Evolutionary conservation across 2,888 invertebrate genomes (phyloP).

Genomic region (Acronicta alni): DNA sequence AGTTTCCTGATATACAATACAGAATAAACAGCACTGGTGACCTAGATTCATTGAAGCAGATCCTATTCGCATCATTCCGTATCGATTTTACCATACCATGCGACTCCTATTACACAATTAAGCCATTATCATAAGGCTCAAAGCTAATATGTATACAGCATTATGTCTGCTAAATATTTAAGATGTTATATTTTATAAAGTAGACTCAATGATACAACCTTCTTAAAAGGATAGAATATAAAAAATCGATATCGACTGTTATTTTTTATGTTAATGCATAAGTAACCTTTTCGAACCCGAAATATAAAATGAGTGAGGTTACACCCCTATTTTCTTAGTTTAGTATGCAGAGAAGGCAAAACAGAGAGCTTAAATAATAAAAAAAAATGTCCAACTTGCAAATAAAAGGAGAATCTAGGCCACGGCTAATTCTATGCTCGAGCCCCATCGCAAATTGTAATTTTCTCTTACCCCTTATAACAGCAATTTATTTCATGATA

Average conservation of each 20-base stretch:
- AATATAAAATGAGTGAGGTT: conserved; percentile 49
- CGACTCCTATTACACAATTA: conserved; percentile 16
- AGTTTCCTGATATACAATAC: not conserved
- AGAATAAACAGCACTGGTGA: conserved; percentile 6
- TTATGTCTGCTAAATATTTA: not conserved
- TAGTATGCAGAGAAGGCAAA: conserved; percentile 50
- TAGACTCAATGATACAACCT: conserved; percentile 37
- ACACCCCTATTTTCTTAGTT: conserved; percentile 44
- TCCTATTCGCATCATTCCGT: conserved; percentile 16
- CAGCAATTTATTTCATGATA: conserved; percentile 82
- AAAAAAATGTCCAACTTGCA: conserved; percentile 43
- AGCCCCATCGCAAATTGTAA: conserved; percentile 83
- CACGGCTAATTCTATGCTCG: conserved; percentile 76
- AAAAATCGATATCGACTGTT: conserved; percentile 38
- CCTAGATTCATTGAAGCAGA: conserved; percentile 8
- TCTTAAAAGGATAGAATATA: conserved; percentile 36
- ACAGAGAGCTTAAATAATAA: conserved; percentile 48
- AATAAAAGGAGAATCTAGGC: conserved; percentile 59
- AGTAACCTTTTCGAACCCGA: conserved; percentile 44
- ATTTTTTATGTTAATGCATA: conserved; percentile 53
- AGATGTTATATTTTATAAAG: conserved; percentile 7
- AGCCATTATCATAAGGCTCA: conserved; percentile 4
- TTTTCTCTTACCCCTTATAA: conserved; percentile 79
- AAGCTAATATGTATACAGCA: not conserved
- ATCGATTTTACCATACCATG: conserved; percentile 24